phyloP scores from a whole-genome alignment of 2,797 vertebrate genomes.

The Coluber constrictor region DNA sequence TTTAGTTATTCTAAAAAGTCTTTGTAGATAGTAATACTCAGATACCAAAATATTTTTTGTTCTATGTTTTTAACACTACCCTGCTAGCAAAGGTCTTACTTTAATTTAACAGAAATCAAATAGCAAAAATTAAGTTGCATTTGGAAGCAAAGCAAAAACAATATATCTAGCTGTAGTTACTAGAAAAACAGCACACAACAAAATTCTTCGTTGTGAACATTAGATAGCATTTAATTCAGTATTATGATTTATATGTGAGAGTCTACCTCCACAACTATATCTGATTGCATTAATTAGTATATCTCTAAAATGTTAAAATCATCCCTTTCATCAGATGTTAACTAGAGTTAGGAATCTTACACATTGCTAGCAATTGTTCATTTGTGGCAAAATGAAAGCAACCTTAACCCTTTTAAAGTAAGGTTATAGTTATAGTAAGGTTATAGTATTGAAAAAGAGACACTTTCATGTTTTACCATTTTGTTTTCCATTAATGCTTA shows the following conservation, averaged over 20 bases:
- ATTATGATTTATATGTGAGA: neutral
- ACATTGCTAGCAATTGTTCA: constrained; percentile 37
- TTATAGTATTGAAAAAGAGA: constrained; percentile 29
- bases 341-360: constrained; percentile 32
- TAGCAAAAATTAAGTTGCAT: neutral
- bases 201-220: too few species aligned
- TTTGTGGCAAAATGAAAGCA: constrained; percentile 36
- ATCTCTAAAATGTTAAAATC: constrained; percentile 7
- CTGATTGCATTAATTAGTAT: neutral
- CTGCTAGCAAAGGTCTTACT: constrained; percentile 18
- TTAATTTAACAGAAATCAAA: constrained; percentile 19
- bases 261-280: neutral
- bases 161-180: neutral
- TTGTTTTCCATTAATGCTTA: constrained; percentile 9
- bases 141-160: neutral
- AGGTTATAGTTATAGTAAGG: neutral
- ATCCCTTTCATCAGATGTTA: neutral
- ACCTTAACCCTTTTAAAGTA: constrained; percentile 26
- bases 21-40: neutral
- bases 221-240: neutral
- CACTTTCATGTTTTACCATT: neutral
- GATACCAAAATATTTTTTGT: neutral
- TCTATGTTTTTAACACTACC: constrained; percentile 10
- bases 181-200: neutral
- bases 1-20: neutral